Conservation (phyloP, 2,113 vertebrate genomes). For the Semicossyphus pulcher region DNA sequence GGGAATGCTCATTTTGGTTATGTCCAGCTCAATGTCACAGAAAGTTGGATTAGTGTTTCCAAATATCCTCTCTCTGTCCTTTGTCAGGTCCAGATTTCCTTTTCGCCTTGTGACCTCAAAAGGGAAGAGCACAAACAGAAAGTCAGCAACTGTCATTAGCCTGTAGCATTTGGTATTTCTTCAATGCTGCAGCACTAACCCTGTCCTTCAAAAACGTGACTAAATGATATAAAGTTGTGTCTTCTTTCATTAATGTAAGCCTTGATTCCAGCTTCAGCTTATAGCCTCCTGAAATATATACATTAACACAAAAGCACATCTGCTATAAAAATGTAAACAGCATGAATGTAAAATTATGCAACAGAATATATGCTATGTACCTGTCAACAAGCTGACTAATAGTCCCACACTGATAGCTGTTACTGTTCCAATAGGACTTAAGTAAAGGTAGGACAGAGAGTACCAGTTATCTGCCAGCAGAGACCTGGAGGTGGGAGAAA, state of each 20-base stretch:
- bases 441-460: constrained; percentile 92
- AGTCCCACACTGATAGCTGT: constrained; percentile 82
- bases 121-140: constrained; percentile 2
- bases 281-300: constrained; percentile 70
- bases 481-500: constrained; percentile 71
- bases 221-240: constrained; percentile 74
- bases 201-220: constrained; percentile 66
- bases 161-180: rapidly evolving
- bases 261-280: constrained; percentile 68
- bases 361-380: constrained; percentile 64
- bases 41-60: constrained; percentile 63
- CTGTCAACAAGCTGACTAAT: constrained; percentile 85
- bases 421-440: constrained; percentile 88
- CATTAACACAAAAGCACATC: not conserved
- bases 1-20: constrained; percentile 19
- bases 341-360: not conserved
- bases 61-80: constrained; percentile 21
- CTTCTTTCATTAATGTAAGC: constrained; percentile 77
- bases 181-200: constrained; percentile 55
- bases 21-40: constrained; percentile 59
- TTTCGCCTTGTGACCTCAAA: constrained; percentile 43
- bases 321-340: not conserved
- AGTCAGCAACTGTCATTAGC: not conserved
- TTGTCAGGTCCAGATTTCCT: constrained; percentile 40
- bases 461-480: constrained; percentile 85